Evolutionary conservation across 2,797 vertebrate genomes (phyloP).

Genomic region (Myotis vivesi): DNA sequence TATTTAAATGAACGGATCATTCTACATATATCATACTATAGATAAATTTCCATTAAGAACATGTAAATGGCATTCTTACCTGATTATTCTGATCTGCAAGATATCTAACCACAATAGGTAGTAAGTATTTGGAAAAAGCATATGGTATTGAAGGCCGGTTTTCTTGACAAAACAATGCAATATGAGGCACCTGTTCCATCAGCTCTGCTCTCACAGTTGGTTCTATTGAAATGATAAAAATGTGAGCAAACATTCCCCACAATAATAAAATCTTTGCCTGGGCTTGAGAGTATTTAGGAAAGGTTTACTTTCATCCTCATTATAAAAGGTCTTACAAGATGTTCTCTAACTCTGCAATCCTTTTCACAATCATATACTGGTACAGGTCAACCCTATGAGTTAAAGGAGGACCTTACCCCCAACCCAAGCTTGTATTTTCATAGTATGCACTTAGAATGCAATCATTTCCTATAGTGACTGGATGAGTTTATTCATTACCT

Average conservation of each 20-base stretch:
- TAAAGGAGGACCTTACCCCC: not conserved
- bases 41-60: not conserved
- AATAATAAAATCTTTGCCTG: not conserved
- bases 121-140: slow-evolving; percentile 91
- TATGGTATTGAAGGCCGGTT: slow-evolving; percentile 91
- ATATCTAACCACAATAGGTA: slow-evolving; percentile 91
- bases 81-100: slow-evolving; percentile 93
- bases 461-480: not conserved
- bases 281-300: not conserved
- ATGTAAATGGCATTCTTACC: slow-evolving; percentile 79
- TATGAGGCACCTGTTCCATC: slow-evolving; percentile 93
- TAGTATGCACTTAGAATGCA: not conserved
- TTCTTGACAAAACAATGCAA: slow-evolving; percentile 93
- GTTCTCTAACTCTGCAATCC: not conserved
- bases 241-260: not conserved
- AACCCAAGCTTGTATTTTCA: not conserved
- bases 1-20: not conserved
- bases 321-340: not conserved
- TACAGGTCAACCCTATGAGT: not conserved
- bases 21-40: not conserved
- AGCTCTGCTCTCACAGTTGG: slow-evolving; percentile 92
- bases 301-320: not conserved
- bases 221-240: slow-evolving; percentile 81
- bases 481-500: not conserved
- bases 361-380: not conserved